These are phyloP conservation scores for Microtus richardsoni DNA, from an alignment of 2,113 vertebrate species.

Conservation along the genomic window DNA sequence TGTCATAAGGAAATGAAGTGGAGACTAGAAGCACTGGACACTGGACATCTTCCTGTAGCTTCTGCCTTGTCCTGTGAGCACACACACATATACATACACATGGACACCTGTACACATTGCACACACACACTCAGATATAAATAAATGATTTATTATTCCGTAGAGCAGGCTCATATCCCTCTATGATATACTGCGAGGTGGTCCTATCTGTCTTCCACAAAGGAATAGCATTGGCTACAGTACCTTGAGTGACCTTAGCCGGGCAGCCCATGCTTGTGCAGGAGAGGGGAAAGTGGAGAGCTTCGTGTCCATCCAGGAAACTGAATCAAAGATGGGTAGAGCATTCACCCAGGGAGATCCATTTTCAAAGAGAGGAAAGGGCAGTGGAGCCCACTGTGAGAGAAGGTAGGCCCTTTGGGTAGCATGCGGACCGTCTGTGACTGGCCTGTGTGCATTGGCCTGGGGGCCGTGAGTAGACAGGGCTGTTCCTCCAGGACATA, in stretches of 20 bases:
- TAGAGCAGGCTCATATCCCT: neutral
- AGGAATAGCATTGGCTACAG: neutral
- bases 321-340: neutral
- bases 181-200: neutral
- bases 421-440: neutral
- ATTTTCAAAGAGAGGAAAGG: neutral
- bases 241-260: neutral
- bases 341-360: too few relatives aligned
- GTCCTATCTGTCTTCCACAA: neutral
- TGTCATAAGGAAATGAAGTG: neutral
- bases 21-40: neutral
- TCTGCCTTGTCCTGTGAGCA: neutral
- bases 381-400: fast-evolving
- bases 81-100: neutral
- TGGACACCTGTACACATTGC: neutral
- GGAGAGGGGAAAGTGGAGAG: neutral
- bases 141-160: neutral
- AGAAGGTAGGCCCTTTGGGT: fast-evolving
- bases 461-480: neutral
- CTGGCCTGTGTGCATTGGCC: neutral
- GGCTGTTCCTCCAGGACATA: neutral
- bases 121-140: neutral
- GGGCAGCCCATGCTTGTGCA: neutral
- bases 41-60: neutral
- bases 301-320: too few relatives aligned